Conservation (phyloP, 2,888 invertebrate species). For the Steinernema carpocapsae region DNA sequence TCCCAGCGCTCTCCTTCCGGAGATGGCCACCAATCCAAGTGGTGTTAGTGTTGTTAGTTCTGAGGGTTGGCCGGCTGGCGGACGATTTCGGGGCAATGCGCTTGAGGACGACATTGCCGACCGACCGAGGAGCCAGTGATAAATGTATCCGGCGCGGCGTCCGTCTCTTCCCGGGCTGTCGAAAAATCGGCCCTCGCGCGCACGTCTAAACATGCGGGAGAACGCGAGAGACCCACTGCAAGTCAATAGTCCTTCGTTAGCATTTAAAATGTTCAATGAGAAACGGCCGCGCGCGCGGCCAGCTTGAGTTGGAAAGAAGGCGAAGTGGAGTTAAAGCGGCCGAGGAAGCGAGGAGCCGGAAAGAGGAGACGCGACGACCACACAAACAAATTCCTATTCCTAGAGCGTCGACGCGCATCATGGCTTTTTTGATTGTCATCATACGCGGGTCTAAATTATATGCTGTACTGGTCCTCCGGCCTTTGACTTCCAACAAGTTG, state of each 20-base stretch:
- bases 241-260: constrained; percentile 32
- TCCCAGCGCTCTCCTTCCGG: neutral
- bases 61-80: neutral
- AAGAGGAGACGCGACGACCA: constrained; percentile 27
- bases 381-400: constrained; percentile 31
- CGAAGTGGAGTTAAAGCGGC: constrained; percentile 8
- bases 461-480: constrained; percentile 4
- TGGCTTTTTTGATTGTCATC: constrained; percentile 32
- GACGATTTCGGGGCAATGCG: constrained; percentile 25
- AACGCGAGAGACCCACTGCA: neutral
- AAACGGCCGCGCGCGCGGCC: neutral
- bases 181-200: neutral
- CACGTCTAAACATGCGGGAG: neutral
- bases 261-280: constrained; percentile 30
- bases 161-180: neutral
- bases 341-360: constrained; percentile 4
- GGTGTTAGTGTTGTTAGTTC: too few relatives aligned
- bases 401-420: constrained; percentile 25
- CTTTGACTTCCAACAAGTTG: neutral
- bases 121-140: neutral
- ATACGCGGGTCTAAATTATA: constrained; percentile 25
- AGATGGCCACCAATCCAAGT: neutral
- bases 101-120: constrained; percentile 20
- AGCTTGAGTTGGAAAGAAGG: neutral
- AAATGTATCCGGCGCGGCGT: constrained; percentile 20